Evolutionary conservation across 2,888 invertebrate genomes (phyloP), one percentile per base, ranked within the genome.

Genomic region (Campopleginae sp.): DNA sequence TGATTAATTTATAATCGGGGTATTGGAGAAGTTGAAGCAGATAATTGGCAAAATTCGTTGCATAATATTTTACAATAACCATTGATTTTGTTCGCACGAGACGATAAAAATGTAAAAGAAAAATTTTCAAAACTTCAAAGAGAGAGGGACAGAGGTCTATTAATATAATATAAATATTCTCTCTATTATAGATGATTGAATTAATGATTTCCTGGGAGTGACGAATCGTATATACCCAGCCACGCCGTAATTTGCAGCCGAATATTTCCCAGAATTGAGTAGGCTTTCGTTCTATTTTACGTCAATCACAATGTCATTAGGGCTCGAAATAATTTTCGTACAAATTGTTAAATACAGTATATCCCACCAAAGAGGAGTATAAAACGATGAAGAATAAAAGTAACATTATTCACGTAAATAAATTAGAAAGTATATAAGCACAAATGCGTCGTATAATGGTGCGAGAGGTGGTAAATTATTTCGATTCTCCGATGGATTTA

Each of bases 231-330:
- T 27, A 5, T 17, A 27, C 17, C 46, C 14, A 14, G 46, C 8
- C 27, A 27, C 7, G 68, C 7, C 27, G 27, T 46, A 17, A 68
- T 27, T 23, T 14, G 46, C 44, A 46, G 44, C 23, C 2, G 17
- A 27, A 68, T 46, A 46, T 46, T 46, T 27, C 46, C 44, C 23
- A 46, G 68, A 68, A 46, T 4, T 8, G 17, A 68, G 27, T 46
- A 23, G 19, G 65, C 44, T 46, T 27, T 68, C 27, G 68, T 68
- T 0, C 23, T 23, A 27, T 38, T 46, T 68, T 17, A 46, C 46
- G 68, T 46, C 68, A 46, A 68, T 68, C 68, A 46, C 46, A 68
- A 46, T 68, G 68, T 68, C 68, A 68, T 68, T 68, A 68, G 68
- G n/a, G 27, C 44, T 19, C 44, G 27, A 46, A 27, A 46, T 68